phyloP scores from a whole-genome alignment of 2,797 vertebrate species.

The Poecilia velifera region DNA sequence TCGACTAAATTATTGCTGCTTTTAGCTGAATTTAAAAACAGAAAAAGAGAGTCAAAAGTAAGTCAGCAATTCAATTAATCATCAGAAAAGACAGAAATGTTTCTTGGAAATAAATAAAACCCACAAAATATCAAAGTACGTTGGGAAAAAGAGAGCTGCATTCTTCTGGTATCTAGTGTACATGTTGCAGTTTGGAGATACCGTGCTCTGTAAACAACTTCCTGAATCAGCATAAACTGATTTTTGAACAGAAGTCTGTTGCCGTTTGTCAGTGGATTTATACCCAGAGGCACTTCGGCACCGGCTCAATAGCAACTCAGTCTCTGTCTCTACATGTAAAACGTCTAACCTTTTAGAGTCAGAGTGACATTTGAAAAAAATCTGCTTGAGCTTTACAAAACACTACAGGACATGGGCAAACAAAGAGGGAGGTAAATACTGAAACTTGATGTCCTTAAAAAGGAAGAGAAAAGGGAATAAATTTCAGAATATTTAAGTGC shows the following conservation, averaged over 20 bases:
- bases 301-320: background rate
- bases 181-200: background rate
- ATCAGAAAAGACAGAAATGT: background rate
- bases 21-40: background rate
- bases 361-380: constrained; percentile 14
- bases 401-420: constrained; percentile 36
- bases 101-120: background rate
- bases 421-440: constrained; percentile 23
- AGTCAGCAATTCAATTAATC: background rate
- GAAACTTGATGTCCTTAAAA: constrained; percentile 31
- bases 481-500: no score
- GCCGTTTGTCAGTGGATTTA: background rate
- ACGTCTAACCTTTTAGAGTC: constrained; percentile 6
- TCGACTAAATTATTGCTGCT: background rate
- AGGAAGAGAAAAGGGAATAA: no score
- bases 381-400: constrained; percentile 34
- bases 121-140: background rate
- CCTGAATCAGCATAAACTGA: background rate
- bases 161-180: background rate
- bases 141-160: background rate
- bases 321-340: constrained; percentile 7
- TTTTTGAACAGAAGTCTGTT: background rate
- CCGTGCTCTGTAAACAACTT: background rate
- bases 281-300: background rate
- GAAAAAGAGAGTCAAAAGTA: background rate